phyloP scores from a whole-genome alignment of 2,113 vertebrate species.

The Hippocampus mohnikei region DNA sequence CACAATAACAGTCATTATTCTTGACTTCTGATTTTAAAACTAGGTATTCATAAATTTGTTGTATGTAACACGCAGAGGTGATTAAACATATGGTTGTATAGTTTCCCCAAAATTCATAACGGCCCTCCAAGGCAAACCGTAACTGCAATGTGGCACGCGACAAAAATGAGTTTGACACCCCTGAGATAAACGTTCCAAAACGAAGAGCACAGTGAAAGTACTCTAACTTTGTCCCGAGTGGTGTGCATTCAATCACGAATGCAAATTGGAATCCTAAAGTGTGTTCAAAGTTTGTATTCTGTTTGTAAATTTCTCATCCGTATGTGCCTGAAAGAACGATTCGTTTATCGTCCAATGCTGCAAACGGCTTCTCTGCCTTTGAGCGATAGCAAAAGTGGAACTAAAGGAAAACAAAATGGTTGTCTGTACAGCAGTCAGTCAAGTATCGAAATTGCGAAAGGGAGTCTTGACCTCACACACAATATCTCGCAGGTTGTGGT shows the following conservation, averaged over 20 bases:
- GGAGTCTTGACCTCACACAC: conserved; percentile 14
- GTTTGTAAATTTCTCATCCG: not conserved
- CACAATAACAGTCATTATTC: no score
- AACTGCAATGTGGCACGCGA: no score
- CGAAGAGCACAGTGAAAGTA: not conserved
- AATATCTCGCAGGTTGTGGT: conserved; percentile 25
- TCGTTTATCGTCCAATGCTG: not conserved
- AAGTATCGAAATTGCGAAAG: conserved; percentile 23
- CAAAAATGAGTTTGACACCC: no score
- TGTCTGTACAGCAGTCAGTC: conserved; percentile 6
- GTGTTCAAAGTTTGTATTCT: not conserved
- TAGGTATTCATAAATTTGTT: no score
- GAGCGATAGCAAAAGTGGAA: not conserved
- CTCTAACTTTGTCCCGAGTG: not conserved
- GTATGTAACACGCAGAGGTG: no score
- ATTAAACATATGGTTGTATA: no score
- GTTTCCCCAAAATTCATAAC: no score
- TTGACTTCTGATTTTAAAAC: no score
- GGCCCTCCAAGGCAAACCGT: no score
- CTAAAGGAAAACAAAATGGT: conserved; percentile 1
- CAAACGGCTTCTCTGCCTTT: not conserved
- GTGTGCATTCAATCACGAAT: not conserved
- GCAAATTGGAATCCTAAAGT: not conserved
- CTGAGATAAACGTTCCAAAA: not conserved
- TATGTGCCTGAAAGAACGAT: not conserved